Base-by-base conservation (phyloP, 2,113 vertebrate genomes). In the Anguilla japonica region DNA sequence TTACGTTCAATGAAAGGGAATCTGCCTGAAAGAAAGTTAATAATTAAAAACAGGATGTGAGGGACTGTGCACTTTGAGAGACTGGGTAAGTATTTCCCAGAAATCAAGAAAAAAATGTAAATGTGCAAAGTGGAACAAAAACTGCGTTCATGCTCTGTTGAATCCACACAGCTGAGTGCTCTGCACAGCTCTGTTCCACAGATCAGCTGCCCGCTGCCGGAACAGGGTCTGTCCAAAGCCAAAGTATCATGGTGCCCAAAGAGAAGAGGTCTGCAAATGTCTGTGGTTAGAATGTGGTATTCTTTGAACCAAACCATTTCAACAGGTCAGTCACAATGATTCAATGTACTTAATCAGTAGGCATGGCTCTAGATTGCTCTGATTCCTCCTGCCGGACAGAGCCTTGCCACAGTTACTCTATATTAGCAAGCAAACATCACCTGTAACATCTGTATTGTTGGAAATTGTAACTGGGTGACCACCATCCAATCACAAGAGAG, bases 181-280 rank as follows among this genome's bases (percentile, higher is more conserved):
- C 71, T 75, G n/a, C 71, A 75, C 9, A 75, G 71, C 71, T 29
- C 6, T 75, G n/a, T 26, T 14, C 71, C 71, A 75, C 2, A 75
- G 71, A 34, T 13, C 11, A 9, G 71, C n/a, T 2, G 11, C n/a
- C 71, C 11, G n/a, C 71, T 75, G 71, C 29, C 71, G 3, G 26
- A 75, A 75, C n/a, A 75, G 71, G 26, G 71, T 1, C 71, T 75
- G n/a, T 11, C 71, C 71, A 1, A 29, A 13, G n/a, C 71, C 71
- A 8, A 75, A n/a, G 26, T 11, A 75, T 2, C 1, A 6, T 75
- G n/a, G 26, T 75, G 29, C 71, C 71, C 5, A 34, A 75, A 5
- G 71, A 75, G 71, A 75, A 75, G 5, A 75, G n/a, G n/a, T n/a
- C n/a, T n/a, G n/a, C n/a, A 75, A 75, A 75, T 75, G n/a, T 34